Evolutionary conservation across 2,888 invertebrate genomes (phyloP).

Genomic region (Taphrorychus bicolor): DNA sequence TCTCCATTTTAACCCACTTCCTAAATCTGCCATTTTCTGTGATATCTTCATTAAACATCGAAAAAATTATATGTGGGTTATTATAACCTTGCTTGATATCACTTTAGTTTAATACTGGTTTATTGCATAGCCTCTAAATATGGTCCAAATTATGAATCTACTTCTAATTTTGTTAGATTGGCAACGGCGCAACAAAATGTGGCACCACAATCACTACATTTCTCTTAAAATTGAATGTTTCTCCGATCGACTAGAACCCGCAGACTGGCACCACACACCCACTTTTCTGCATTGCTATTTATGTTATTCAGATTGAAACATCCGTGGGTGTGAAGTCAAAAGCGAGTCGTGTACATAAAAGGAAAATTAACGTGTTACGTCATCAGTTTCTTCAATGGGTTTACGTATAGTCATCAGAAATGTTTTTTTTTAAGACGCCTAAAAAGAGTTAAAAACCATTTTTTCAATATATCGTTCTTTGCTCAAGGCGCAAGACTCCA

Average conservation of each 20-base stretch:
- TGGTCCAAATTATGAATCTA: too few species aligned
- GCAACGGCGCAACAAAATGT: not conserved
- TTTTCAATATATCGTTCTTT: not conserved
- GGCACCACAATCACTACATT: not conserved
- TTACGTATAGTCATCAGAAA: constrained; percentile 14
- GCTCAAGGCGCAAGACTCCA: not conserved
- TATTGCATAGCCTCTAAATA: too few species aligned
- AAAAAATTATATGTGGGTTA: too few species aligned
- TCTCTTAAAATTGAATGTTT: not conserved
- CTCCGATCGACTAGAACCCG: constrained; percentile 21
- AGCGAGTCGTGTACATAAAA: constrained; percentile 21
- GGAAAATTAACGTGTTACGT: constrained; percentile 24
- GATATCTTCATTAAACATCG: too few species aligned
- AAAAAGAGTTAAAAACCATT: not conserved
- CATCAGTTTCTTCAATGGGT: constrained; percentile 20
- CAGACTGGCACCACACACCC: constrained; percentile 26
- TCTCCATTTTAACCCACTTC: not conserved
- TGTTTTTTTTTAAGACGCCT: not conserved
- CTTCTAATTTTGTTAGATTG: too few species aligned
- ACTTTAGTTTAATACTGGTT: too few species aligned
- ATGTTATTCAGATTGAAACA: constrained; percentile 25
- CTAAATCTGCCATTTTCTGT: too few species aligned
- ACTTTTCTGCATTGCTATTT: constrained; percentile 35
- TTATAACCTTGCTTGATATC: too few species aligned
- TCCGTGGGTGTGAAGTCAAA: constrained; percentile 18